phyloP scores from a whole-genome alignment of 92 coral and sea anemone species.

The Diadumene lineata region DNA sequence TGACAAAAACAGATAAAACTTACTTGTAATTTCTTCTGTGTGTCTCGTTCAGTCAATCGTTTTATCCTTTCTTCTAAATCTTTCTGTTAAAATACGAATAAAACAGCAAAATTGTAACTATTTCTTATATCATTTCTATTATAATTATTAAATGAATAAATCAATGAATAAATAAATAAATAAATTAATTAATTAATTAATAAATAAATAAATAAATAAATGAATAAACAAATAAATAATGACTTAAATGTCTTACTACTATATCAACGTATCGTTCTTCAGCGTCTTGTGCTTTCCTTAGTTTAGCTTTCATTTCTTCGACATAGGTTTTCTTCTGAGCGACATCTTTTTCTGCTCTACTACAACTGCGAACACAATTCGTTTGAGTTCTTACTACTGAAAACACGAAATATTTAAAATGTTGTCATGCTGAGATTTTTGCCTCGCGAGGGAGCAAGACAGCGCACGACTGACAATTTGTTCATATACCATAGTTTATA shows the following conservation, averaged over 20 bases:
- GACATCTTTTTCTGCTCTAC: conserved; percentile 71
- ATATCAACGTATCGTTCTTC: conserved; percentile 53
- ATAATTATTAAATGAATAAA: too few relatives aligned
- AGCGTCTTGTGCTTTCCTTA: conserved; percentile 55
- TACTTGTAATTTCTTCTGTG: conserved; percentile 69
- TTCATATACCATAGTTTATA: too few relatives aligned
- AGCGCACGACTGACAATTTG: too few relatives aligned
- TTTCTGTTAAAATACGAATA: conserved; percentile 29
- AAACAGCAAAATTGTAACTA: too few relatives aligned
- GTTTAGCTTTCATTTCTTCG: conserved; percentile 80
- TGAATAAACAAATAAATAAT: background rate
- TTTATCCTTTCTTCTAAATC: conserved; percentile 66
- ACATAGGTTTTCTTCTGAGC: conserved; percentile 83
- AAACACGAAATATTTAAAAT: too few relatives aligned
- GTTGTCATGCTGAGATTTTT: too few relatives aligned
- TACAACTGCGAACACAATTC: conserved; percentile 2
- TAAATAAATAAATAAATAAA: too few relatives aligned
- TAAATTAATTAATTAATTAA: too few relatives aligned
- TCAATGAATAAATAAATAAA: too few relatives aligned
- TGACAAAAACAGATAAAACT: background rate
- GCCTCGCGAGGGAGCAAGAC: too few relatives aligned
- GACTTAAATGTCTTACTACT: conserved; percentile 1
- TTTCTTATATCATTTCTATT: too few relatives aligned
- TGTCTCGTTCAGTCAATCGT: conserved; percentile 58
- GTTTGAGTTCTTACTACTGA: background rate